phyloP scores from a whole-genome alignment of 2,888 invertebrate genomes.

The Ophioninae sp. region DNA sequence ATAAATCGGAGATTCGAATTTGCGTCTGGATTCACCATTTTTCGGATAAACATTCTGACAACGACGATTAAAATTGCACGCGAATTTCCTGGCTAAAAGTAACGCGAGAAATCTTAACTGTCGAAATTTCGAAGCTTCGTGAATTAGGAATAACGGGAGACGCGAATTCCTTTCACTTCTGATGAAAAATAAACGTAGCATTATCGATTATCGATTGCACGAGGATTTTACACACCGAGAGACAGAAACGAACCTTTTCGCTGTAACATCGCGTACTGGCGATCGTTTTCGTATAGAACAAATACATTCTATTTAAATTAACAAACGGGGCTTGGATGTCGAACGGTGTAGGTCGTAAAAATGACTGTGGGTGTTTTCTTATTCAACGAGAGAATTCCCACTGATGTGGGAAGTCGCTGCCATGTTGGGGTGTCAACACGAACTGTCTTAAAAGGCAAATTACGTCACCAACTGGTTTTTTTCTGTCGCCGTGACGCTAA shows the following conservation, averaged over 20 bases:
- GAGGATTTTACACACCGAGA: conserved; percentile 24
- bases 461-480: conserved; percentile 80
- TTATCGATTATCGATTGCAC: conserved; percentile 15
- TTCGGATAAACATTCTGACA: conserved; percentile 59
- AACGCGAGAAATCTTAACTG: conserved; percentile 15
- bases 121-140: conserved; percentile 30
- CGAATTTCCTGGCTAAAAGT: neutral
- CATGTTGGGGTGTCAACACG: conserved; percentile 73
- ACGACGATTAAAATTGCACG: neutral
- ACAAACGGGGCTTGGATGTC: conserved; percentile 54
- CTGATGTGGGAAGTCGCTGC: conserved; percentile 71
- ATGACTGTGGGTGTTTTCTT: conserved; percentile 54
- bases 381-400: conserved; percentile 58
- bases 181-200: conserved; percentile 27
- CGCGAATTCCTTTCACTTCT: conserved; percentile 8
- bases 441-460: conserved; percentile 75
- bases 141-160: conserved; percentile 22
- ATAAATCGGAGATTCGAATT: conserved; percentile 5
- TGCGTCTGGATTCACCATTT: conserved; percentile 56
- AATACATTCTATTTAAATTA: conserved; percentile 71
- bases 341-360: conserved; percentile 60
- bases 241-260: conserved; percentile 67
- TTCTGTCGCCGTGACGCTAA: conserved; percentile 44
- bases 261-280: conserved; percentile 67
- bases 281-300: conserved; percentile 67